Base-by-base conservation (phyloP, 2,113 vertebrate genomes). In the Tetrax tetrax region DNA sequence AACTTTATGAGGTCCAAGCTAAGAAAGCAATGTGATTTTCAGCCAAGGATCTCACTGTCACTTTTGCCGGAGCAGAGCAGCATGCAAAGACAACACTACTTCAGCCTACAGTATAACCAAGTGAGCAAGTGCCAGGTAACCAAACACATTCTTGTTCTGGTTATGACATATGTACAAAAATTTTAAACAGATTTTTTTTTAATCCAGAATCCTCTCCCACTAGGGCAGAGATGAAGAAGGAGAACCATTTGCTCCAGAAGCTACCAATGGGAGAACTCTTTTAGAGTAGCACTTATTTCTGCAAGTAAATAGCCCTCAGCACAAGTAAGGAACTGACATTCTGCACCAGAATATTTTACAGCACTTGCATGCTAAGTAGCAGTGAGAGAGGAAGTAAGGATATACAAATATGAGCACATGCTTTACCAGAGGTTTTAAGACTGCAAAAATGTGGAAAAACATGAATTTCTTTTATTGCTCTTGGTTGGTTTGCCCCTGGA, bases 1-100 rank as follows among this genome's bases (percentile, higher is more conserved):
- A 92, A 81, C 41, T 82, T 72, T 84, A 75, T 22, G 59, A 93
- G 43, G 81, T 57, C 50, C 41, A 54, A 87, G 87, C 81, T 89
- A 95, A 94, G 61, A 75, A 92, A 86, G 59, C 37, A 50, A 83
- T 24, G 64, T 10, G 25, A 77, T 88, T 86, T 93, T 83, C 74
- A 90, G 75, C 66, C 93, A 92, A 78, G 63, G 75, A 74, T 87
- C 35, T 87, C 69, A 78, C 68, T 89, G 81, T 71, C 77, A 65
- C 27, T 79, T 89, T 56, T 83, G 59, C 37, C 57, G 60, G 22
- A 66, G 69, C 63, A 66, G 41, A 82, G 72, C 53, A 72, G 35
- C 78, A 33, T 29, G 69, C 45, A 51, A 83, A 91, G 65, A 82
- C 4, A 53, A 57, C 11, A 25, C 38, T 74, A 22, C 17, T 92